Evolutionary conservation across 2,797 vertebrate genomes (phyloP), one percentile per base, ranked within the genome.

Genomic region (Stomatorhinus walkeri): DNA sequence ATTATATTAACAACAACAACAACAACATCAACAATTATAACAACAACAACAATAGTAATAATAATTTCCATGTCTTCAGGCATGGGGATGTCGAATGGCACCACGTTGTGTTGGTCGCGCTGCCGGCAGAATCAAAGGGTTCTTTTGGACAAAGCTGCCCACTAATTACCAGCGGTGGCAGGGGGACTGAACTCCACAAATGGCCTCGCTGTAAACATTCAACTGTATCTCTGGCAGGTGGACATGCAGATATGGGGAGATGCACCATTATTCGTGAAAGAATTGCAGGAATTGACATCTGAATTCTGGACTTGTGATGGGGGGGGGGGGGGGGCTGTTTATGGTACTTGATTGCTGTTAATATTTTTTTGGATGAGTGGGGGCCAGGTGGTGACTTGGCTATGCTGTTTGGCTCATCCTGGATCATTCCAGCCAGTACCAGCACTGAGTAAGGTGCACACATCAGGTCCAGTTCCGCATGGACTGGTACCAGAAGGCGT

Each of bases 141-240:
- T 54, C 51, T 46, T 56, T 43, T 56, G 68, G 87, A 52, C 87
- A 88, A 83, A 88, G 76, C 32, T 40, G 87, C 49, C 19, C 79
- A 48, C 36, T 36, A 81, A 81, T 54, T 88, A 83, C 46, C 16
- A 12, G 49, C n/a, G 24, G 28, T 51, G 28, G n/a, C 14, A 9
- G 87, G 46, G 24, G 72, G 48, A 6, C 19, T 59, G 68, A 49
- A 52, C 32, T 83, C 22, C 32, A 56, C 76, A 81, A 81, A 83
- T 51, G 16, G 24, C 9, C 48, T n/a, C 2, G 48, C 68, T 32
- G 72, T 46, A 79, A 83, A 88, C 51, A 43, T 36, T 88, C 56
- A 52, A 88, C 36, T 83, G 32, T 22, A 46, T n/a, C 32, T 83
- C 32, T 6, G 76, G 87, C 8, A 88, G 87, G 87, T 83, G 49